These are phyloP conservation scores for Todus mexicanus DNA, from an alignment of 2,797 vertebrate genomes.

Conservation along the genomic window DNA sequence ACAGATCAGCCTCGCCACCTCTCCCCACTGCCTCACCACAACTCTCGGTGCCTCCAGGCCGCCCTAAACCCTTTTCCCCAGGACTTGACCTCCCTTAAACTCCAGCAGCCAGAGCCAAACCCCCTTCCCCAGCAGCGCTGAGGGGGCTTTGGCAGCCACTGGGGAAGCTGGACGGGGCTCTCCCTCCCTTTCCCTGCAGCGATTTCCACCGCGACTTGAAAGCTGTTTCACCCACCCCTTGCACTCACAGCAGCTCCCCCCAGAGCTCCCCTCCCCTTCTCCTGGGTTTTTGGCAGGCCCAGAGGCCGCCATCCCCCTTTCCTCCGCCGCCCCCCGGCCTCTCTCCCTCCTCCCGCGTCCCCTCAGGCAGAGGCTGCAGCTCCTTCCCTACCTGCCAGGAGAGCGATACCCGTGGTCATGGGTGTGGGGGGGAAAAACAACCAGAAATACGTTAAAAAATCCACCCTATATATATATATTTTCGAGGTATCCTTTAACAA, in stretches of 20 bases:
- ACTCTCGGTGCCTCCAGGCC: not conserved
- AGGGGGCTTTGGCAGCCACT: too few relatives aligned
- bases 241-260: too few relatives aligned
- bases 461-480: too few relatives aligned
- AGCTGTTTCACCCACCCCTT: too few relatives aligned
- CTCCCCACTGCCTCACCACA: constrained; percentile 30
- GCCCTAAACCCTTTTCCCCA: constrained; percentile 3
- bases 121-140: not conserved
- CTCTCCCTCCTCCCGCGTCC: not conserved
- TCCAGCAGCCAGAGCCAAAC: not conserved
- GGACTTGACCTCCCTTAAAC: not conserved
- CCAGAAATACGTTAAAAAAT: too few relatives aligned
- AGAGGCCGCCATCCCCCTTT: not conserved
- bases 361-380: not conserved
- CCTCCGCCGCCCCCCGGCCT: not conserved
- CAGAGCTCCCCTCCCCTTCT: too few relatives aligned
- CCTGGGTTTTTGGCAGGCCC: too few relatives aligned
- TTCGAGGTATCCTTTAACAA: constrained; percentile 77
- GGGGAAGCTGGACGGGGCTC: too few relatives aligned
- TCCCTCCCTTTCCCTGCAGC: not conserved
- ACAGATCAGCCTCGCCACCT: constrained; percentile 15
- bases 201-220: too few relatives aligned
- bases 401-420: constrained; percentile 64
- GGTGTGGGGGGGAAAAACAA: too few relatives aligned
- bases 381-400: constrained; percentile 53